Conservation (phyloP, 1,140 invertebrate genomes). For the Cherax destructor region DNA sequence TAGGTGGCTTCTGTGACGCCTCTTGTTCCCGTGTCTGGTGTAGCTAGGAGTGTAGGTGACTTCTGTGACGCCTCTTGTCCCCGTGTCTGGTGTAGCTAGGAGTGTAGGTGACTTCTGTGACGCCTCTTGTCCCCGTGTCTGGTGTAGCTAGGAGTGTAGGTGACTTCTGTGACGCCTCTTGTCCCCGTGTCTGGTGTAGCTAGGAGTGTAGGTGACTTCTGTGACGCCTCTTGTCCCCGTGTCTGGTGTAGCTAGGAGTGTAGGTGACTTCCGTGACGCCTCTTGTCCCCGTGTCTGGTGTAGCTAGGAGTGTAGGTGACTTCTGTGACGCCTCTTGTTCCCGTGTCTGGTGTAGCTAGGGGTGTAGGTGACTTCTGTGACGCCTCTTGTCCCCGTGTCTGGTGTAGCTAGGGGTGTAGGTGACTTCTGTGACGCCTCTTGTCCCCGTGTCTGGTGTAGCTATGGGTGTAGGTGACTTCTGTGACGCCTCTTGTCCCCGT, state of each 20-base stretch:
- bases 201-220: no score
- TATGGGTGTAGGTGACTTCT: not conserved
- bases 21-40: not conserved
- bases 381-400: not conserved
- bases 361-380: no score
- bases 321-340: not conserved
- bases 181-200: no score
- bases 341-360: no score
- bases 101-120: no score
- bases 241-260: slow-evolving; percentile 11
- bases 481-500: not conserved
- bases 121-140: not conserved
- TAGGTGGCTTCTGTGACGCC: no score
- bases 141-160: no score
- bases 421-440: no score
- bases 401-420: no score
- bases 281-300: not conserved
- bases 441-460: not conserved
- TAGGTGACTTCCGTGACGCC: not conserved
- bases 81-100: not conserved
- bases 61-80: no score
- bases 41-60: slow-evolving; percentile 2
- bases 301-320: no score
- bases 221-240: not conserved
- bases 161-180: not conserved